Percentiles rank a stretch among this genome's conserved stretches.
Evolutionary conservation across 2,888 invertebrate genomes (phyloP).

Genomic region (Cantharis rufa): DNA sequence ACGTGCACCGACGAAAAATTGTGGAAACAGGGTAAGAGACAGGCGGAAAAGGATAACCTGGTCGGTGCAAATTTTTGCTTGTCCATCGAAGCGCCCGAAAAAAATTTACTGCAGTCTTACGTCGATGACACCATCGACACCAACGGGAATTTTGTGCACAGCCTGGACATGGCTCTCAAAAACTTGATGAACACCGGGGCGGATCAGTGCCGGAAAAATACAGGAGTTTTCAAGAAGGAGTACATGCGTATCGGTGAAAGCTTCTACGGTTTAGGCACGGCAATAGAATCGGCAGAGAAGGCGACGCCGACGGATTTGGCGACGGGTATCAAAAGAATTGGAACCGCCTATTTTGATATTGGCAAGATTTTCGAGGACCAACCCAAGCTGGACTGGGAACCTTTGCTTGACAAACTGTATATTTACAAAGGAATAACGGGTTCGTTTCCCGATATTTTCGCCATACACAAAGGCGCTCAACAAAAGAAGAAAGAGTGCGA

Average conservation of each 20-base stretch:
- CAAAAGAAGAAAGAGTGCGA: conserved; percentile 91
- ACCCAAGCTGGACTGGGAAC: conserved; percentile 87
- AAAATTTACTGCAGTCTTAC: conserved; percentile 71
- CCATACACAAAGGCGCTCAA: conserved; percentile 86
- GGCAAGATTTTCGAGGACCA: conserved; percentile 90
- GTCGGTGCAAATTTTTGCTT: conserved; percentile 90
- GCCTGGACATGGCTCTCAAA: conserved; percentile 87
- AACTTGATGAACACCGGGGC: conserved; percentile 77
- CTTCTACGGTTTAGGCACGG: conserved; percentile 81
- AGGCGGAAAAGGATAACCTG: conserved; percentile 92
- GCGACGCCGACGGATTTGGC: conserved; percentile 72
- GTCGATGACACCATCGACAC: conserved; percentile 84
- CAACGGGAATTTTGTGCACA: conserved; percentile 79
- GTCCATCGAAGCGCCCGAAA: conserved; percentile 83
- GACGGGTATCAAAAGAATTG: conserved; percentile 78
- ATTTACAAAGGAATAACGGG: conserved; percentile 92
- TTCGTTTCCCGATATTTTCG: conserved; percentile 87
- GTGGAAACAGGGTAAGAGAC: conserved; percentile 96
- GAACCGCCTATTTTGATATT: conserved; percentile 87
- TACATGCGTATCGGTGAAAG: conserved; percentile 89
- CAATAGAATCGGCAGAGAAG: conserved; percentile 79
- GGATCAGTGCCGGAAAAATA: conserved; percentile 87
- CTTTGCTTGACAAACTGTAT: conserved; percentile 87
- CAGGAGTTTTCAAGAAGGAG: conserved; percentile 85
- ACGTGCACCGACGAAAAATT: conserved; percentile 96